These are phyloP conservation scores for Hyposoter dolosus DNA, from an alignment of 2,888 invertebrate genomes.

Conservation along the genomic window DNA sequence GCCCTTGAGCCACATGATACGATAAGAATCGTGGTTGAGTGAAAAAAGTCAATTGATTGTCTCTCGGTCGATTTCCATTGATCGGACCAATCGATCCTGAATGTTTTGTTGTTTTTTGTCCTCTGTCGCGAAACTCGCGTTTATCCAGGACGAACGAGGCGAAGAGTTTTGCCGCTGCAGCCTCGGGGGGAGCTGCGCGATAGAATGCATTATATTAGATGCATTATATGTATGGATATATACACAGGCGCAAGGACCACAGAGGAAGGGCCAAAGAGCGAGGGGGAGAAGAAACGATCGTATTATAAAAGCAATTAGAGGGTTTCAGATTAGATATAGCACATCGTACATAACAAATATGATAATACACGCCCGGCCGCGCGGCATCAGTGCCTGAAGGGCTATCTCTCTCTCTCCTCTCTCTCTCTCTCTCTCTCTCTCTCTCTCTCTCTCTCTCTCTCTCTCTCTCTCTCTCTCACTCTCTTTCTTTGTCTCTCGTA, in stretches of 20 bases:
- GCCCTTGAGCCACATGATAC: not conserved
- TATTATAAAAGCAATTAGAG: constrained; percentile 85
- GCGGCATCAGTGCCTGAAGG: constrained; percentile 75
- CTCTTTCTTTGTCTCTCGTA: constrained; percentile 36
- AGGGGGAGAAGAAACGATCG: constrained; percentile 69
- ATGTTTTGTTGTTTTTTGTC: not conserved
- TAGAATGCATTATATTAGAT: constrained; percentile 27
- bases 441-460: constrained; percentile 21
- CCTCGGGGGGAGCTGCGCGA: constrained; percentile 36
- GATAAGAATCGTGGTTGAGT: not conserved
- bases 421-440: constrained; percentile 58
- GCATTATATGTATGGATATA: constrained; percentile 20
- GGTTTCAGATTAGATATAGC: constrained; percentile 83
- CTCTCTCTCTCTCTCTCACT: constrained; percentile 60
- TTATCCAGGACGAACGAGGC: constrained; percentile 49
- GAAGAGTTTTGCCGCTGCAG: constrained; percentile 53
- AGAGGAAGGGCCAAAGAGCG: constrained; percentile 53
- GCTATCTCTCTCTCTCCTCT: constrained; percentile 62
- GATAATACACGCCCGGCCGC: constrained; percentile 81
- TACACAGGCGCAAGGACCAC: constrained; percentile 28
- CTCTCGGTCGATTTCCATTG: not conserved
- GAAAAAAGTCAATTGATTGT: not conserved
- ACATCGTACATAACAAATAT: constrained; percentile 85
- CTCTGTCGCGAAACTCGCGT: constrained; percentile 9
- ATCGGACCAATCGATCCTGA: constrained; percentile 12